Base-by-base conservation (phyloP, 2,113 vertebrate genomes). In the Alethe castanea region DNA sequence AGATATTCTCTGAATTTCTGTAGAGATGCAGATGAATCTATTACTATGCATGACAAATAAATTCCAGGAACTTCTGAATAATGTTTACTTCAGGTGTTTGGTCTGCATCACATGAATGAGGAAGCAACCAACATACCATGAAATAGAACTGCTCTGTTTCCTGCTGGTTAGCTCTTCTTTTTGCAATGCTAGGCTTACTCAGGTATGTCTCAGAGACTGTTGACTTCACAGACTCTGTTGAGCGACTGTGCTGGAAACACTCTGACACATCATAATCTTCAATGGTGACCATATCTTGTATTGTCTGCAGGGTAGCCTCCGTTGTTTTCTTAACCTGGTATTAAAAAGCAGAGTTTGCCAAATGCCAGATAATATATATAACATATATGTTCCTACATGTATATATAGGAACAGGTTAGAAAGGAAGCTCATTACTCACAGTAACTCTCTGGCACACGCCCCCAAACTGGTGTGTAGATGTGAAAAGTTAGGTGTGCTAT, bases 81-180 rank as follows among this genome's bases (percentile, higher is more conserved):
- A 72, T 5, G 29, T 59, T 84, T 83, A 73, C 54, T 92, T 81
- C 18, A 57, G 54, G 45, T 74, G 29, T 76, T 85, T 60, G 57
- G 60, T 45, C 53, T 73, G 57, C 38, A 88, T 74, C 82, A 72
- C 36, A 73, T 5, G 62, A 73, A 60, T 17, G 20, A 80, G 64
- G 84, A 88, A 86, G 88, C 7, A 48, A 81, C 1, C 14, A 92
- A 79, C 97, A 62, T 96, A 99, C 99, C 99, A 99, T 99, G 93
- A 99, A 99, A 97, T 99, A 99, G 97, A 99, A 99, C 89, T 99
- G 99, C 95, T 99, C 99, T 0, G 99, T 99, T 97, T 99, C 99
- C 97, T 99, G 99, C 97, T 99, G 99, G 97, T 99, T 99, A 54
- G 99, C 99, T 90, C 99, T 98, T 95, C 99, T 98, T 97, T 99